Evolutionary conservation across 2,888 invertebrate species (phyloP).

Genomic region (Amphipoea lucens): DNA sequence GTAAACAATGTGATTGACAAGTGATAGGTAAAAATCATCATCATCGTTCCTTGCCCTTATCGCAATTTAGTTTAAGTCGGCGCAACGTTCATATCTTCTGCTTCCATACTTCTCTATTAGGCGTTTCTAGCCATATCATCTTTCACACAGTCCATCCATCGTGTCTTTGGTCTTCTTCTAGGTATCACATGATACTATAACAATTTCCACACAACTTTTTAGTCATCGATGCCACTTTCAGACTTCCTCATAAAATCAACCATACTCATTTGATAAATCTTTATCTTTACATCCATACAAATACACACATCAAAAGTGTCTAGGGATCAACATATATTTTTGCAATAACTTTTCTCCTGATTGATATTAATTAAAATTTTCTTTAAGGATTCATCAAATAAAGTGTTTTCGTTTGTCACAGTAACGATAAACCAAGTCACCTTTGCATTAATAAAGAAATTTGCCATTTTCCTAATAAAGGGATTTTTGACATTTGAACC

Average conservation of each 20-base stretch:
- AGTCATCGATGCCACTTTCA: background rate
- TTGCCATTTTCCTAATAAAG: no score
- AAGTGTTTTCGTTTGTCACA: no score
- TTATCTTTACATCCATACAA: no score
- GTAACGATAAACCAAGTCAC: no score
- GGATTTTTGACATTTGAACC: no score
- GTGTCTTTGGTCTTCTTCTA: background rate
- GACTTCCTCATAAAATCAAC: background rate
- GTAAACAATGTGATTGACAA: background rate
- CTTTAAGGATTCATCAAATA: no score
- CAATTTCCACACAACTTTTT: background rate
- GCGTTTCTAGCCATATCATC: background rate
- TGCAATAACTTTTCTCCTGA: no score
- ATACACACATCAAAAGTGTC: no score
- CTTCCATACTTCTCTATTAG: background rate
- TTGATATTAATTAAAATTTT: no score
- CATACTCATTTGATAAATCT: background rate
- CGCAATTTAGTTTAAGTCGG: background rate
- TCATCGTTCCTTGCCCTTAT: background rate
- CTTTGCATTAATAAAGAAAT: no score
- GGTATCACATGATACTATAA: background rate
- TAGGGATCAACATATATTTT: no score
- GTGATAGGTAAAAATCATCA: no score
- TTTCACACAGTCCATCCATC: background rate
- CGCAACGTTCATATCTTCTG: background rate